Evolutionary conservation across 2,113 vertebrate genomes (phyloP).

Genomic region (Rissa tridactyla): DNA sequence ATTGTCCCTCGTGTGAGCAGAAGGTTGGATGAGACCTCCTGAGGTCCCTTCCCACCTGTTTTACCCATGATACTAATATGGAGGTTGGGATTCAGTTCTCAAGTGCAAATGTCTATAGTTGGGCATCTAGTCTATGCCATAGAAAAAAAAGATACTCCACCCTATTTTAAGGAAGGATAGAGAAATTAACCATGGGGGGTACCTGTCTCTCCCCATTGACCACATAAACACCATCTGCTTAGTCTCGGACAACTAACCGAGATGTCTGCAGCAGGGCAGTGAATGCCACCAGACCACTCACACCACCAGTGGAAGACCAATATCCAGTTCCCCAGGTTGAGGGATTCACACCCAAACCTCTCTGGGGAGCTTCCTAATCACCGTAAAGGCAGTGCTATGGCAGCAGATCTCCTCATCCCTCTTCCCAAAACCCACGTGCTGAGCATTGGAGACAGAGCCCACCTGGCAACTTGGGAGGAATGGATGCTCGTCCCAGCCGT

Average conservation of each 20-base stretch:
- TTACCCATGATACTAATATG: not conserved
- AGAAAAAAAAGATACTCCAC: not conserved
- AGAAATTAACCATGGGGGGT: not conserved
- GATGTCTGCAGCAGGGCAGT: not conserved
- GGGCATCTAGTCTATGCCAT: not conserved
- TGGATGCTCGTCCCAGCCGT: fast-evolving
- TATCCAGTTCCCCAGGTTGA: not conserved
- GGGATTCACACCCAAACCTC: not conserved
- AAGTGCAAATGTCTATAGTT: not conserved
- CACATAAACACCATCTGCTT: not conserved
- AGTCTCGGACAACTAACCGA: fast-evolving
- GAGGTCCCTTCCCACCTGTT: not conserved
- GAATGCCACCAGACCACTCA: not conserved
- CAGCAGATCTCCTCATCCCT: not conserved
- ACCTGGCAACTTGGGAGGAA: not conserved
- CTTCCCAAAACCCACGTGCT: not conserved
- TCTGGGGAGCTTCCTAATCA: not conserved
- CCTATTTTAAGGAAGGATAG: not conserved
- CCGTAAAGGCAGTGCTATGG: not conserved
- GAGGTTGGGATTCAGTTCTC: not conserved
- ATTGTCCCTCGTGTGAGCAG: not conserved
- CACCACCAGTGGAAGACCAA: not conserved
- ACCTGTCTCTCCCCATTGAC: not conserved
- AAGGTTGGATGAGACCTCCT: not conserved
- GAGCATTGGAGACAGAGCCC: not conserved